Evolutionary conservation across 2,797 vertebrate species (phyloP), one percentile per base, ranked within the genome.

Genomic region (Hoplostethus mediterraneus): DNA sequence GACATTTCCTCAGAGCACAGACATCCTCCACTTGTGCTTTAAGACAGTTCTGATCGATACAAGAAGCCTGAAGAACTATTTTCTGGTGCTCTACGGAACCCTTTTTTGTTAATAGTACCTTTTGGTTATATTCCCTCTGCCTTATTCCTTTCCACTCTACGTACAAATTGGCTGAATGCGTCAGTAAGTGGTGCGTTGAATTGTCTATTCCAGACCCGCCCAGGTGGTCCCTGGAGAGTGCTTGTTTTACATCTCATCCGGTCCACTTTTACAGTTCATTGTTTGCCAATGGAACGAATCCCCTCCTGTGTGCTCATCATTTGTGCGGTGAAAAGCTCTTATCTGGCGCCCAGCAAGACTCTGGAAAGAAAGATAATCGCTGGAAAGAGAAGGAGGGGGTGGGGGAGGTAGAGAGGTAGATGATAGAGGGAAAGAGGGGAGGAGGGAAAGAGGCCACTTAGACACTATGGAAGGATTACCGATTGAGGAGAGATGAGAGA

Each of bases 171-270:
- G 63, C 67, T 81, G 83, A 80, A 83, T 80, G 77, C 82, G 81
- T 87, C 38, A 6, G 82, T 82, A 90, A 90, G 84, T 88, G 88
- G 69, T 87, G 83, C 78, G 65, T 83, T 87, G 84, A 88, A 91
- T 90, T 88, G 83, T 83, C 87, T 88, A 85, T 90, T 87, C 71
- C 73, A 75, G 80, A 74, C 79, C 87, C 5, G n/a, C 74, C 76
- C 80, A 72, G 87, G 88, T 13, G 84, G 88, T 90, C 87, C 58
- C 47, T 33, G 63, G 58, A 65, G 67, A 81, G 67, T 71, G 77
- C 83, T 87, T 83, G 69, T 85, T 89, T 89, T 80, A 90, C 85
- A 86, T 87, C 58, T 82, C 81, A 71, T 82, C 72, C 64, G 62
- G 70, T 74, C 69, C 77, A 66, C 71, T 77, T 88, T 87, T 86